Evolutionary conservation across 53 echinoderm and acorn worm species (phyloP), one percentile per base, ranked within the genome.

Genomic region (Henricia sp.): DNA sequence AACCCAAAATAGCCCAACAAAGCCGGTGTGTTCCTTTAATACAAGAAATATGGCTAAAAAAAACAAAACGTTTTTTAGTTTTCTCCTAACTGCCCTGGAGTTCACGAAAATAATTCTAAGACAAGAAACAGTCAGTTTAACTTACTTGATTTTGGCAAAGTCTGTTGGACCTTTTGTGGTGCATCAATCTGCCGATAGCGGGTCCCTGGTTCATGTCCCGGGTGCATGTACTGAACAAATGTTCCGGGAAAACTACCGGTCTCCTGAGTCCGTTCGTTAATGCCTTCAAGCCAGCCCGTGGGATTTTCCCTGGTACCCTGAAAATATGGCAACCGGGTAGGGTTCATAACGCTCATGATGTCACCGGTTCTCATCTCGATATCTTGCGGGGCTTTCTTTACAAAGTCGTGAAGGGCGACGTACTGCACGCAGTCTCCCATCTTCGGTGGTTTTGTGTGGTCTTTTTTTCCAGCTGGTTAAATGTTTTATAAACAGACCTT

Each of bases 201-300:
- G 50, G 37, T 37, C 32, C 33, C 46, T 4, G 57, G 68, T 35
- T 3, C 56, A n/a, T 40, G 64, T 38, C 50, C 38, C 1, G 30
- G 40, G n/a, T 73, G 55, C 29, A 82, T 21, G 52, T 78, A 78
- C 67, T 91, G 90, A 23, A 97, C 97, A 60, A 88, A 97, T 1
- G 97, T 92, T 37, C 97, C 97, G 2, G 97, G 97, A 54, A 97
- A 97, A 21, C 62, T 94, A 0, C 97, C 97, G 21, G 72, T 80
- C 46, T 90, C 86, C 42, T 88, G 77, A 8, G 97, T 95, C 10
- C 90, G 92, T 68, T 94, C 94, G 59, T 97, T 97, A 38, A 64
- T 38, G 33, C 97, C 97, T 8, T 87, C 76, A n/a, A 97, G 62
- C 97, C 97, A 97, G 8, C 94, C 92, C 36, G 83, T 78, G 0